phyloP scores from a whole-genome alignment of 2,113 vertebrate genomes.

The Sisor rabdophorus region DNA sequence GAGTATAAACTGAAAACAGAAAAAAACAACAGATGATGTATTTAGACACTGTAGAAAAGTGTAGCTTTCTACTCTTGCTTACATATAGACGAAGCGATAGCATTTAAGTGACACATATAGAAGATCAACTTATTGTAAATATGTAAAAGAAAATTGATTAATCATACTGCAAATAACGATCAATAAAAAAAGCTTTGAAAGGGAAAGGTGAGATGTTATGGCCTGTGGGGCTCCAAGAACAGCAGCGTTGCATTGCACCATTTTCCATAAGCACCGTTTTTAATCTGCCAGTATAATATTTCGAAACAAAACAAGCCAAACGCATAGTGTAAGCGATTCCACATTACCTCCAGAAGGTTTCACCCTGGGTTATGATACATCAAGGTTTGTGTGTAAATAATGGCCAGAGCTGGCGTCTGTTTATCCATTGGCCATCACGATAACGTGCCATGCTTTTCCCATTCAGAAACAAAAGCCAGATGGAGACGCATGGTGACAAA shows the following conservation, averaged over 20 bases:
- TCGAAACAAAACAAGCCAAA: background rate
- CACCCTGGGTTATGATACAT: background rate
- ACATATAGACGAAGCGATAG: constrained; percentile 29
- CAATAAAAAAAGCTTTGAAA: background rate
- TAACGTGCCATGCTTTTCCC: constrained; percentile 27
- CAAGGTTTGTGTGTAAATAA: constrained; percentile 18
- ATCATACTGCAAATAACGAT: background rate
- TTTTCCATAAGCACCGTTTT: constrained; percentile 53
- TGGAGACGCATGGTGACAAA: background rate
- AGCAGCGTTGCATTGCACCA: constrained; percentile 69
- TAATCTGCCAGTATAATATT: constrained; percentile 31
- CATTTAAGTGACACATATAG: background rate
- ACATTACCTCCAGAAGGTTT: constrained; percentile 29
- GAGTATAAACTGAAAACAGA: constrained; percentile 21
- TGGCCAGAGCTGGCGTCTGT: constrained; percentile 9
- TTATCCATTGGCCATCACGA: constrained; percentile 37
- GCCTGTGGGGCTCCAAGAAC: constrained; percentile 43
- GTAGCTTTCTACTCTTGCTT: constrained; percentile 4
- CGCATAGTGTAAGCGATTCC: background rate
- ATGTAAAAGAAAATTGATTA: constrained; percentile 11
- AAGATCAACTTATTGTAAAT: background rate
- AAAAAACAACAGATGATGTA: background rate
- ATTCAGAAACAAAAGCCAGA: constrained; percentile 35
- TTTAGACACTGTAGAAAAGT: constrained; percentile 6
- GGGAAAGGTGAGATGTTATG: constrained; percentile 39